Conservation (phyloP, 2,888 invertebrate genomes). For the Lepidochrysops patricia region DNA sequence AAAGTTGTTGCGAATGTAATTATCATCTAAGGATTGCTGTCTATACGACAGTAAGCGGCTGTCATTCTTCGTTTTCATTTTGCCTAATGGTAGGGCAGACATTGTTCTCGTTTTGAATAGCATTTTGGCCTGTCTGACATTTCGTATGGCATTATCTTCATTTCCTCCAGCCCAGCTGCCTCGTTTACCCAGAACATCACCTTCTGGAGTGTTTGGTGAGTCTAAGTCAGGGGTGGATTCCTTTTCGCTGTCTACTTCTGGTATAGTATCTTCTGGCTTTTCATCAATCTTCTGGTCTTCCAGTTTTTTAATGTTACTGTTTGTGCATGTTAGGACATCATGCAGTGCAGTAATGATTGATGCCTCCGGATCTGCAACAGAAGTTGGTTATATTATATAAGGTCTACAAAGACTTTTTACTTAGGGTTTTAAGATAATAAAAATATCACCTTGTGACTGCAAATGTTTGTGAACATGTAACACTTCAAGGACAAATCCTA, state of each 20-base stretch:
- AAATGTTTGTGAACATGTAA: constrained; percentile 70
- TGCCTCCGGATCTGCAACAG: constrained; percentile 54
- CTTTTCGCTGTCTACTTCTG: constrained; percentile 40
- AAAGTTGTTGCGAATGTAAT: constrained; percentile 57
- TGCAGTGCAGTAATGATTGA: constrained; percentile 47
- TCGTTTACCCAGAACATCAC: constrained; percentile 10
- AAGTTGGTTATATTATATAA: neutral
- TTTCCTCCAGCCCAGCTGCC: constrained; percentile 44
- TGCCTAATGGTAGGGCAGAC: constrained; percentile 56
- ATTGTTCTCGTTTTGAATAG: constrained; percentile 62
- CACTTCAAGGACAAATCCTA: constrained; percentile 79
- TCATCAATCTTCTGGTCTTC: constrained; percentile 30
- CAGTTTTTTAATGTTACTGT: constrained; percentile 21
- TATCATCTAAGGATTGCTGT: constrained; percentile 58
- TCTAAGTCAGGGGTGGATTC: constrained; percentile 55
- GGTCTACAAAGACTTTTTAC: too few species aligned
- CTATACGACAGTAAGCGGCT: constrained; percentile 54
- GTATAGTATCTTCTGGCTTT: constrained; percentile 37
- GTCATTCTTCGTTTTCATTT: constrained; percentile 50
- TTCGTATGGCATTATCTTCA: constrained; percentile 35
- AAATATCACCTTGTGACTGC: constrained; percentile 50
- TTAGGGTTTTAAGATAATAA: too few species aligned
- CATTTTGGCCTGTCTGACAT: constrained; percentile 56
- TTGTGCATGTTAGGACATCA: constrained; percentile 41
- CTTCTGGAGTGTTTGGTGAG: constrained; percentile 47